These are phyloP conservation scores for Trogon melanurus DNA, from an alignment of 2,113 vertebrate genomes.

Conservation along the genomic window DNA sequence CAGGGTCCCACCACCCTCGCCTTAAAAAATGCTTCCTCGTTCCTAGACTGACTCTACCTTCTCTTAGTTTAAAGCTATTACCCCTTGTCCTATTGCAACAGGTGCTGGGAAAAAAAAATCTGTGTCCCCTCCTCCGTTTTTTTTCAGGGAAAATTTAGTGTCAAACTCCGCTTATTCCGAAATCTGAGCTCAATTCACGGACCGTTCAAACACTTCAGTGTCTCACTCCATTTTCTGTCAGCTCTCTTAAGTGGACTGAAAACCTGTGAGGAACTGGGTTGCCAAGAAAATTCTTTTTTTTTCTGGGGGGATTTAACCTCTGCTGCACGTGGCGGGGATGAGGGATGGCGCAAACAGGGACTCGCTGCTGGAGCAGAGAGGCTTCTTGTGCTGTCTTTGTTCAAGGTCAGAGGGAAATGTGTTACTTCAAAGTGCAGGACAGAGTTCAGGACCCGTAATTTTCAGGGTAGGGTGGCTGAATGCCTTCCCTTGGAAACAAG, in stretches of 20 bases:
- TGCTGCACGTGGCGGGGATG: rapidly evolving
- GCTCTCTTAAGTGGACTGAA: neutral
- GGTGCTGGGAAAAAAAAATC: too few species aligned
- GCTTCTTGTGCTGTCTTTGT: neutral
- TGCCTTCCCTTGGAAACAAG: neutral
- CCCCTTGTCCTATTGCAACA: too few species aligned
- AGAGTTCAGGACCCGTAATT: neutral
- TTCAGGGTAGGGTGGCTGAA: too few species aligned
- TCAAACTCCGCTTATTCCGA: neutral
- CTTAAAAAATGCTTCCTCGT: too few species aligned
- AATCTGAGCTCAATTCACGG: neutral
- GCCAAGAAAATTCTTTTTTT: neutral
- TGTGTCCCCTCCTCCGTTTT: too few species aligned
- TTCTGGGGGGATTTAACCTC: neutral
- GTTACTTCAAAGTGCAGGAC: neutral
- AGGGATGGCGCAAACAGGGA: neutral
- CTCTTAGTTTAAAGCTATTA: too few species aligned
- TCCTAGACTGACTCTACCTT: too few species aligned
- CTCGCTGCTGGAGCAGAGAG: rapidly evolving
- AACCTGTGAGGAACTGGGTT: neutral
- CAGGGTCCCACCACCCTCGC: too few species aligned
- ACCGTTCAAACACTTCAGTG: neutral
- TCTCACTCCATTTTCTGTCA: neutral
- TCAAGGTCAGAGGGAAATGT: neutral
- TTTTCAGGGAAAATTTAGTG: neutral